Percentiles rank a stretch among this genome's conserved stretches.
Evolutionary conservation across 2,888 invertebrate genomes (phyloP).

Genomic region (Scaptomyza parva): DNA sequence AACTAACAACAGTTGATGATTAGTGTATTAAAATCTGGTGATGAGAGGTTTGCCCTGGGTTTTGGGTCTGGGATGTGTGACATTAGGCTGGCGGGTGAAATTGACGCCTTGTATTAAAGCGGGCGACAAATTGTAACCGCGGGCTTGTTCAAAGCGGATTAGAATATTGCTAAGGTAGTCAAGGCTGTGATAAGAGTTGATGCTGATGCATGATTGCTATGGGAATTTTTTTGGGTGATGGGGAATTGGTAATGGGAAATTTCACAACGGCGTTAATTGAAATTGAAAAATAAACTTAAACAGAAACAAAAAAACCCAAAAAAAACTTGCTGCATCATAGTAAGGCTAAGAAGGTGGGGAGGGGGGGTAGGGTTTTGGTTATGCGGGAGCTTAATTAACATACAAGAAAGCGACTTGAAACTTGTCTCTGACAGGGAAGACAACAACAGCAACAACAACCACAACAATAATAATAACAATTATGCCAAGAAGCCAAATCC

Average conservation of each 20-base stretch:
- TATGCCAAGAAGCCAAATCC: constrained; percentile 49
- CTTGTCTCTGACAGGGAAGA: constrained; percentile 73
- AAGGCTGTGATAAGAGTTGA: constrained; percentile 10
- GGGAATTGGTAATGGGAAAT: constrained; percentile 25
- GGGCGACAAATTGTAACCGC: constrained; percentile 57
- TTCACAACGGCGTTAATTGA: constrained; percentile 27
- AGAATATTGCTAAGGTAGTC: constrained; percentile 27
- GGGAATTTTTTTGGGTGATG: constrained; percentile 28
- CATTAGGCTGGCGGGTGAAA: constrained; percentile 46
- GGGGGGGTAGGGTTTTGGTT: constrained; percentile 1
- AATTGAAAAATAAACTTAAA: constrained; percentile 16
- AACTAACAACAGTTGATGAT: constrained; percentile 49
- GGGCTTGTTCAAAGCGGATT: constrained; percentile 62
- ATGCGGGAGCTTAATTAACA: constrained; percentile 67
- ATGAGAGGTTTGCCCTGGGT: constrained; percentile 1
- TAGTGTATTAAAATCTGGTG: constrained; percentile 37
- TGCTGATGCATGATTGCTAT: constrained; percentile 6
- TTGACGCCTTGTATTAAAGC: constrained; percentile 55
- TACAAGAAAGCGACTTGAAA: constrained; percentile 74
- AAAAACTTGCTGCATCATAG: constrained; percentile 66
- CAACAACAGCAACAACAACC: constrained; percentile 17
- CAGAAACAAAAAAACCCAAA: background rate
- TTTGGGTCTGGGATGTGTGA: constrained; percentile 33
- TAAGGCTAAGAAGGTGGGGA: background rate
- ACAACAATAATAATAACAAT: constrained; percentile 33